Base-by-base conservation (phyloP, 1,140 invertebrate genomes). In the Aethina tumida region DNA sequence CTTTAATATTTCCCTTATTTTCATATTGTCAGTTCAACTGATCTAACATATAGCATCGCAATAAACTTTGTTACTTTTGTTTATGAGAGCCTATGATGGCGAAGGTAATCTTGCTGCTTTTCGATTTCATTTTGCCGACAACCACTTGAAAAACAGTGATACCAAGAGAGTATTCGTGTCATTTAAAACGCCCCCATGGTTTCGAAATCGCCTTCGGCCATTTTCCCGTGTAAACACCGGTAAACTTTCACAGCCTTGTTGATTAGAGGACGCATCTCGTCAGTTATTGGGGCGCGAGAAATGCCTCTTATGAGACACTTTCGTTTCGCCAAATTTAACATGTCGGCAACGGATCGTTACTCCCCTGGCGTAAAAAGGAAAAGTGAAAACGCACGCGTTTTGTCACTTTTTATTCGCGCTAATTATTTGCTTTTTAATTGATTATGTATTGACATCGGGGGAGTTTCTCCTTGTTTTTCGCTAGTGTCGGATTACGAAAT, bases 251-350 rank as follows among this genome's bases (percentile, higher is more conserved):
- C 42, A 31, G 16, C 20, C 14, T 20, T 16, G 10, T 19, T 14
- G 35, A 27, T 29, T 30, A 29, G n/a, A 29, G 16, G 35, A 29
- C 9, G 35, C 25, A 38, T 38, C 35, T 38, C 25, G 14, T 10
- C 15, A 21, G 27, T 38, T 38, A 38, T 29, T 38, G 27, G 35
- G 35, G 39, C 39, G 39, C 33, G 33, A 10, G 29, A 39, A 31
- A 39, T 15, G 20, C 20, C 20, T 17, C 24, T 21, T 28, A 16
- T 21, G 24, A 28, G 37, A 16, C 18, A 24, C 17, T 35, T 16
- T 14, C 42, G 41, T 39, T 14, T 29, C 37, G 42, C 29, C 36
- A 44, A 44, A 44, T 44, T 44, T 39, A 44, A 39, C 42, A 43
- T 27, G 10, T 17, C 9, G 25, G 21, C 25, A 28, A 18, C 9